A percentile compares a stretch with the other conserved stretches of the same genome.
These are phyloP conservation scores for Tetragonisca angustula DNA, from an alignment of 2,888 invertebrate genomes.

Conservation along the genomic window DNA sequence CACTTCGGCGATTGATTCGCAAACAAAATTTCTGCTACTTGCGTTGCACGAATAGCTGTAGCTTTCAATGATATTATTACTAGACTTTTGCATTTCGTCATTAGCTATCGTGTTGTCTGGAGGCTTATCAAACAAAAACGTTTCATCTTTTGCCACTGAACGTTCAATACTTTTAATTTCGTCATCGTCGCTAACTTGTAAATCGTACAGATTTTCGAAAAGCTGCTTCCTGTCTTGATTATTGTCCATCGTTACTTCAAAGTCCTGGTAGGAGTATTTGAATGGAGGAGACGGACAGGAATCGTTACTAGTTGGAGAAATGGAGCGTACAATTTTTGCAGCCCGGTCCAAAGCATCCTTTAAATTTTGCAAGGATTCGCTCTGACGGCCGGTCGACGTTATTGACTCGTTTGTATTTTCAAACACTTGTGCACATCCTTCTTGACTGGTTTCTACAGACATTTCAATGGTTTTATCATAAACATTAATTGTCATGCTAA, in stretches of 20 bases:
- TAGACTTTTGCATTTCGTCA: not conserved
- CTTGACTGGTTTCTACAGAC: slow-evolving; percentile 16
- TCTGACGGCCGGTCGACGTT: slow-evolving; percentile 23
- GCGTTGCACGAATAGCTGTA: slow-evolving; percentile 1
- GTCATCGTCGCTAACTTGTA: slow-evolving; percentile 47
- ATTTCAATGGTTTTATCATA: slow-evolving; percentile 12
- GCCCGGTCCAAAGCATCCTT: slow-evolving; percentile 77
- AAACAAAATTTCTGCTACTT: slow-evolving; percentile 45
- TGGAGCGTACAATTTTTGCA: slow-evolving; percentile 73
- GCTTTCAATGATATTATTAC: slow-evolving; percentile 7
- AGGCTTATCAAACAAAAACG: slow-evolving; percentile 33
- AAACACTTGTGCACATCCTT: not conserved
- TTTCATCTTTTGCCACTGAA: slow-evolving; percentile 37
- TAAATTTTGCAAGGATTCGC: slow-evolving; percentile 67
- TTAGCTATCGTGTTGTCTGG: not conserved
- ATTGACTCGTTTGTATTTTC: not conserved
- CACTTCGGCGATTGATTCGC: slow-evolving; percentile 67
- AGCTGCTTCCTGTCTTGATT: slow-evolving; percentile 51
- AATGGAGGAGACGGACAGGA: slow-evolving; percentile 50
- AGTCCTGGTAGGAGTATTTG: slow-evolving; percentile 37
- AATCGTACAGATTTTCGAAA: slow-evolving; percentile 68
- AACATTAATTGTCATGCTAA: slow-evolving; percentile 4
- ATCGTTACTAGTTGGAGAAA: slow-evolving; percentile 53
- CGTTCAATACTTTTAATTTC: slow-evolving; percentile 71
- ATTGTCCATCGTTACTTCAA: slow-evolving; percentile 42